Evolutionary conservation across 1,140 invertebrate species (phyloP).

Genomic region (Drosophila chauvacae): DNA sequence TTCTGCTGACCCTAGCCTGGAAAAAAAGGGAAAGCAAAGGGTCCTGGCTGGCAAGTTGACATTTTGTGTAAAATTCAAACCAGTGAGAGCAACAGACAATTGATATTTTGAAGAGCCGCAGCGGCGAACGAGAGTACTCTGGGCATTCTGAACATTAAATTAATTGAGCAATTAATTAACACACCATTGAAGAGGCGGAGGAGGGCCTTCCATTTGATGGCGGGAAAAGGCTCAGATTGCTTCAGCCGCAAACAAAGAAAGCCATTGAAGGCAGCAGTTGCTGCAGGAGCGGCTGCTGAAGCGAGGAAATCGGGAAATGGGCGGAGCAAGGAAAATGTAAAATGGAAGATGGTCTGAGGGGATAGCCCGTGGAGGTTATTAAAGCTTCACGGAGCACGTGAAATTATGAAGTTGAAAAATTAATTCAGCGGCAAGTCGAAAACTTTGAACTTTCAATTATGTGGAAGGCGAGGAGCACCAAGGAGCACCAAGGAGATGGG

Average conservation of each 20-base stretch:
- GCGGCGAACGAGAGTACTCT: conserved; percentile 1
- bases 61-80: conserved; percentile 59
- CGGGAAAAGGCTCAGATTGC: conserved; percentile 43
- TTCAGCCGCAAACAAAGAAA: conserved; percentile 70
- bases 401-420: conserved; percentile 83
- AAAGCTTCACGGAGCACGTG: conserved; percentile 69
- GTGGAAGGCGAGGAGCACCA: conserved; percentile 45
- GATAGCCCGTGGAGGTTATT: conserved; percentile 50
- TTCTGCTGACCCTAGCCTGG: conserved; percentile 36
- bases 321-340: conserved; percentile 7
- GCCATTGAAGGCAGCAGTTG: conserved; percentile 65
- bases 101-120: conserved; percentile 66
- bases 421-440: conserved; percentile 79
- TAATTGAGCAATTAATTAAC: conserved; percentile 83
- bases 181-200: conserved; percentile 64
- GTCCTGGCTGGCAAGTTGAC: conserved; percentile 58
- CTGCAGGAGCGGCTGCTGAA: conserved; percentile 9
- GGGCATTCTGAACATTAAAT: conserved; percentile 72
- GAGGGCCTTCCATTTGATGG: conserved; percentile 50
- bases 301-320: conserved; percentile 17
- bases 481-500: conserved; percentile 40
- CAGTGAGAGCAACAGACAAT: conserved; percentile 69
- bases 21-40: conserved; percentile 10
- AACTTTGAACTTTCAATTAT: conserved; percentile 82
- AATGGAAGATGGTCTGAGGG: conserved; percentile 18